Conservation (phyloP, 2,113 vertebrate genomes). For the Notothenia coriiceps region DNA sequence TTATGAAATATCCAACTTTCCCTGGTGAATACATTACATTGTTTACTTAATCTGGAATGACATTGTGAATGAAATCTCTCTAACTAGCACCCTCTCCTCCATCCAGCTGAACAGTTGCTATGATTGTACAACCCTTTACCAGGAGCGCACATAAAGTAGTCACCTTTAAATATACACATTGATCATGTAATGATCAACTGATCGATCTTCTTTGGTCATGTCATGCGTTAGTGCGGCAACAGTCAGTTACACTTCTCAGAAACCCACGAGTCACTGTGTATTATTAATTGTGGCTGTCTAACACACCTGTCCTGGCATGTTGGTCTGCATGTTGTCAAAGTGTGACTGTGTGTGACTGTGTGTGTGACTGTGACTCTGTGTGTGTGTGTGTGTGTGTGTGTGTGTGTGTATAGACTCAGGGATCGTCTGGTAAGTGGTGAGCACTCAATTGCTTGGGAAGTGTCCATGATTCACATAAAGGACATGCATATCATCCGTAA, state of each 20-base stretch:
- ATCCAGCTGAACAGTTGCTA: neutral
- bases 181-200: neutral
- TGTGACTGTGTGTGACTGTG: slow-evolving; percentile 2
- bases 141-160: neutral
- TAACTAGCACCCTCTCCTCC: neutral
- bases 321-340: slow-evolving; percentile 5
- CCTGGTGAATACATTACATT: neutral
- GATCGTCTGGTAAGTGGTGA: slow-evolving; percentile 2
- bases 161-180: neutral
- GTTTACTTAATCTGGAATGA: neutral
- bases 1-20: slow-evolving; percentile 49
- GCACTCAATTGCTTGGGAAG: slow-evolving; percentile 7
- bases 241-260: slow-evolving; percentile 5
- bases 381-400: no score
- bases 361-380: no score
- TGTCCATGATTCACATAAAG: slow-evolving; percentile 48
- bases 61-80: slow-evolving; percentile 15
- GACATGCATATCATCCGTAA: slow-evolving; percentile 4
- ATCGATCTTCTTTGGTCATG: neutral
- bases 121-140: neutral
- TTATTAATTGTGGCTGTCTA: neutral
- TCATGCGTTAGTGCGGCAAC: neutral
- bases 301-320: slow-evolving; percentile 46
- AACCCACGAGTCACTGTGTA: slow-evolving; percentile 36
- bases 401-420: neutral